Base-by-base conservation (phyloP, 2,113 vertebrate genomes). In the Chascanopsetta lugubris region DNA sequence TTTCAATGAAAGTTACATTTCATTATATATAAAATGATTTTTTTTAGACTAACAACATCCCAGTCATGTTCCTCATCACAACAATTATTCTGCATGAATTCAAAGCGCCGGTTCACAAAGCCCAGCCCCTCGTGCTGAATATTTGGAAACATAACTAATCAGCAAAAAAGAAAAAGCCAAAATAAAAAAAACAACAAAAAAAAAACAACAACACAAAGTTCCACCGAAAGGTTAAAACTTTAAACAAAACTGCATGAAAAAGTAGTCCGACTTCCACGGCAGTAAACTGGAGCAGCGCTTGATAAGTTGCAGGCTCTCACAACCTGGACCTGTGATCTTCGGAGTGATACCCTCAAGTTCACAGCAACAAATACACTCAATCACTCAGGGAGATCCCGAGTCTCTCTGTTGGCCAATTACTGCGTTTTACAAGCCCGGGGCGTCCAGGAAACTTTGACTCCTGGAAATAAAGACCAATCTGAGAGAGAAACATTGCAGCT, bases 401-500 rank as follows among this genome's bases (percentile, higher is more conserved):
- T 83, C 87, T 92, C 93, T 93, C 91, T 87, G 88, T 91, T 92
- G 93, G 91, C 93, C 93, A 94, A 94, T 94, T 93, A 94, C 87
- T 90, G 89, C 70, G 85, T 91, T 90, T 88, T 88, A 89, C 88
- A 91, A 89, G 91, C 92, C 93, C 65, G 72, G 69, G 92, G 92
- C 90, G 30, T 62, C 85, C 77, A 65, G 89, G 83, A 93, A 94
- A 93, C 92, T 92, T 91, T 93, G 92, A 93, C 93, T 91, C 91
- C 90, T 91, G 85, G 87, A 94, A 92, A 94, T 93, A 93, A 93
- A 92, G 88, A 90, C 84, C 88, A 91, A 92, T 92, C 91, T 92
- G 82, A 88, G 85, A 82, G 87, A 88, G 86, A 90, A 92, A 92
- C 90, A 90, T 76, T 85, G 88, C 83, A 79, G 88, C 92, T 93